Conservation (phyloP, 2,888 invertebrate species). For the Melieria omissa region DNA sequence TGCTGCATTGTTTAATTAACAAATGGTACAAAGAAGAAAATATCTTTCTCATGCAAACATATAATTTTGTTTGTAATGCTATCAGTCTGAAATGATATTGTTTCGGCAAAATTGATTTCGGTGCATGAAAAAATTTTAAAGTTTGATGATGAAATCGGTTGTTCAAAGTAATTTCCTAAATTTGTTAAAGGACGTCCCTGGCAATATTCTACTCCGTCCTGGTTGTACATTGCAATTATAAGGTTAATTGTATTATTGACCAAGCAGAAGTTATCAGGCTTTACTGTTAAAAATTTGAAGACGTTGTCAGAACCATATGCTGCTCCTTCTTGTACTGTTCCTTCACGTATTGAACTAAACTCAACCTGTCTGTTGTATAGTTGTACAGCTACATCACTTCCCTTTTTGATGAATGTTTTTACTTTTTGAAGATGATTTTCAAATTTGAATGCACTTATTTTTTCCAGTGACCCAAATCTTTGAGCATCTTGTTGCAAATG, state of each 20-base stretch:
- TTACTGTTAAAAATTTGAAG: constrained; percentile 20
- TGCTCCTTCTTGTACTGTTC: constrained; percentile 31
- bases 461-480: constrained; percentile 36
- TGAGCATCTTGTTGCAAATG: constrained; percentile 40
- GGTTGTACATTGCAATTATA: constrained; percentile 31
- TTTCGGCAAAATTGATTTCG: constrained; percentile 34
- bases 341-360: constrained; percentile 23
- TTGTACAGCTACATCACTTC: constrained; percentile 32
- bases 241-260: constrained; percentile 31
- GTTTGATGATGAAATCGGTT: constrained; percentile 35
- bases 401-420: constrained; percentile 35
- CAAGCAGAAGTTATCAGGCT: constrained; percentile 32
- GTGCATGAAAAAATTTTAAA: constrained; percentile 37
- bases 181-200: constrained; percentile 22
- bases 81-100: constrained; percentile 34
- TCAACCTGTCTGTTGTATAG: constrained; percentile 38
- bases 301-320: constrained; percentile 22
- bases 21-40: constrained; percentile 28
- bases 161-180: constrained; percentile 28
- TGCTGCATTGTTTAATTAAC: constrained; percentile 24
- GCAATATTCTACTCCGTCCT: constrained; percentile 23
- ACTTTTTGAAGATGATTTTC: constrained; percentile 39
- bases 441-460: constrained; percentile 40
- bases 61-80: constrained; percentile 34
- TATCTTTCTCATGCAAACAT: constrained; percentile 30